A percentile compares a stretch with the other conserved stretches of the same genome.
Evolutionary conservation across 2,888 invertebrate species (phyloP).

Genomic region (Melanargia galathea): DNA sequence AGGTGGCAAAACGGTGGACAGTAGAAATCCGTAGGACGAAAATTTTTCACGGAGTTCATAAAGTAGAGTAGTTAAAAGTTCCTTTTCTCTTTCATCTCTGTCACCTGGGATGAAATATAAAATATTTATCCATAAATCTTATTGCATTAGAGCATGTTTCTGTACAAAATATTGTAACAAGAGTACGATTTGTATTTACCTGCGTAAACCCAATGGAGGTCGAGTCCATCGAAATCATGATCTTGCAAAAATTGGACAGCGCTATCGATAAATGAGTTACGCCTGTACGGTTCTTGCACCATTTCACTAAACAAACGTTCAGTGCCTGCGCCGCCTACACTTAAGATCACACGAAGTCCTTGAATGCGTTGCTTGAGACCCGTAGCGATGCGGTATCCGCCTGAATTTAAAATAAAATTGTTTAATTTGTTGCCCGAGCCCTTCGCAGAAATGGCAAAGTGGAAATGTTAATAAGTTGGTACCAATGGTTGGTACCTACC

Average conservation of each 20-base stretch:
- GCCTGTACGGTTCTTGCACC: conserved; percentile 79
- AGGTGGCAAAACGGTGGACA: conserved; percentile 83
- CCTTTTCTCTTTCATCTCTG: conserved; percentile 78
- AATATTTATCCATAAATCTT: neutral
- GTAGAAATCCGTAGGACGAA: conserved; percentile 77
- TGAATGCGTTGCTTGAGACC: conserved; percentile 86
- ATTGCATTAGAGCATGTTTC: neutral
- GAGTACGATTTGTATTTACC: conserved; percentile 55
- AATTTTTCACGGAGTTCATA: conserved; percentile 84
- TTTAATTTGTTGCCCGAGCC: neutral
- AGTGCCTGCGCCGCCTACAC: conserved; percentile 87
- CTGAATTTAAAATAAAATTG: conserved; percentile 57
- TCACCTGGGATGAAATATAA: conserved; percentile 56
- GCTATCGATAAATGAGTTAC: conserved; percentile 84
- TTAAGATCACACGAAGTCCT: conserved; percentile 86
- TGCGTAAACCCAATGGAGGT: conserved; percentile 90
- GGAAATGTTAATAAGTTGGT: neutral
- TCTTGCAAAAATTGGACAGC: conserved; percentile 84
- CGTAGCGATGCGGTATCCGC: conserved; percentile 87
- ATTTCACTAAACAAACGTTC: conserved; percentile 84
- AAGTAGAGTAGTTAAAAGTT: conserved; percentile 79
- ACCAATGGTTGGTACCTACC: conserved; percentile 65
- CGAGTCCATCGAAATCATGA: conserved; percentile 90
- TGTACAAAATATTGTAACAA: neutral
- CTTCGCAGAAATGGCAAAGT: neutral